phyloP scores from a whole-genome alignment of 1,140 invertebrate species.

The Pinna nobilis region DNA sequence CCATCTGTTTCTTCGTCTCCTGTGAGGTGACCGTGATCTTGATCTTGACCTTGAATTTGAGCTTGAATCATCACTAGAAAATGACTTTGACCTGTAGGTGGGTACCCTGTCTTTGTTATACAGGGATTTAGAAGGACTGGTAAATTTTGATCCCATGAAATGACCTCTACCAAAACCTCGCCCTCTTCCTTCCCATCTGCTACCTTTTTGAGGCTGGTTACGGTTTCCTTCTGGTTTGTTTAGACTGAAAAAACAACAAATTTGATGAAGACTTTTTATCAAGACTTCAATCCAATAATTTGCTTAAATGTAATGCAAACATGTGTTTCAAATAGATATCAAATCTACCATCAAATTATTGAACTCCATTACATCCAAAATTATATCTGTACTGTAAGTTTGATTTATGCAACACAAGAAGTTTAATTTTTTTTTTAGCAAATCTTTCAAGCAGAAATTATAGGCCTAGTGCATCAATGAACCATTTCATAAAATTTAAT shows the following conservation, averaged over 20 bases:
- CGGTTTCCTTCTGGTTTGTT: not conserved
- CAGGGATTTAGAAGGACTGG: slow-evolving; percentile 28
- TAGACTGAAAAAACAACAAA: not conserved
- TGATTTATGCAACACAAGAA: too few species aligned
- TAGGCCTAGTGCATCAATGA: too few species aligned
- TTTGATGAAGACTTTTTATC: too few species aligned
- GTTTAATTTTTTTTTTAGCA: too few species aligned
- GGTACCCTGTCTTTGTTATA: slow-evolving; percentile 57
- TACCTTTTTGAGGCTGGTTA: not conserved
- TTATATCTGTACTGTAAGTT: too few species aligned
- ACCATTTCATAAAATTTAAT: too few species aligned
- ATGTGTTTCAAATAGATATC: too few species aligned
- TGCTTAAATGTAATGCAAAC: too few species aligned
- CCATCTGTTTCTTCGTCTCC: slow-evolving; percentile 40
- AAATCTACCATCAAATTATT: too few species aligned
- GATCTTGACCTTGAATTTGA: slow-evolving; percentile 76
- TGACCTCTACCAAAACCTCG: slow-evolving; percentile 4
- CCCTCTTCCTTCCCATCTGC: slow-evolving; percentile 17
- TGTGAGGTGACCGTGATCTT: slow-evolving; percentile 74
- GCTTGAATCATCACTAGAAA: slow-evolving; percentile 68
- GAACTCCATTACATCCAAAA: too few species aligned
- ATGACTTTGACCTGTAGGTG: slow-evolving; percentile 57
- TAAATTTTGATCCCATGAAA: slow-evolving; percentile 29
- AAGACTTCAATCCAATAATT: too few species aligned
- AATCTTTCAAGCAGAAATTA: too few species aligned